Evolutionary conservation across 2,888 invertebrate species (phyloP), one percentile per base, ranked within the genome.

Genomic region (Harmothoe impar): DNA sequence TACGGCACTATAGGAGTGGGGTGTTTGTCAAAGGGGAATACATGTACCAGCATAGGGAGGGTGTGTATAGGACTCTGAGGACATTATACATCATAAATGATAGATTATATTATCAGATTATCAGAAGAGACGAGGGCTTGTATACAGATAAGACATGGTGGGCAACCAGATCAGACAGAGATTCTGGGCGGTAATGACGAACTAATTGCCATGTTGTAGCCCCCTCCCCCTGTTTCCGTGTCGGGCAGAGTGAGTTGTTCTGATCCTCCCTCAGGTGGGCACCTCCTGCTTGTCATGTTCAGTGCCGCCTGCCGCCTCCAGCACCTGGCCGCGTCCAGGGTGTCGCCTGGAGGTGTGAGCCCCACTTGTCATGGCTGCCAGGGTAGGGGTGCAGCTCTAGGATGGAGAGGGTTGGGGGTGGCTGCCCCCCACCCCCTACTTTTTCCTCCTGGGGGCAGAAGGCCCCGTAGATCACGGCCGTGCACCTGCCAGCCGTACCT

Each of bases 231-330:
- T 29, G 62, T 62, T 62, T n/a, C 17, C n/a, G 20, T 31, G 77
- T 43, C 77, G 77, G 29, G 77, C 77, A 31, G 17, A 31, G 29
- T 77, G 77, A 15, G 5, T 29, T 29, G 77, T 23, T 77, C 25
- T 77, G 77, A 77, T 20, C n/a, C 62, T 62, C 86, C 54, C 54
- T 52, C 86, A 29, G 54, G 54, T 54, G 86, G 54, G 54, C 20
- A 25, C 86, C 86, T 86, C 54, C 52, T 54, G 86, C 86, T 54
- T 52, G 86, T 54, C 86, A 86, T 86, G 86, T 86, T 86, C 86
- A 54, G 29, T 25, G 20, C 54, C 29, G 31, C n/a, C 86, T 23
- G 29, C 86, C 56, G 52, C 20, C 17, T 12, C 86, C 23, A 15
- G 25, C 86, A 52, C 86, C 86, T 54, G 52, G 54, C 52, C 31